A percentile compares a stretch with the other conserved stretches of the same genome.
These are phyloP conservation scores for Momotus momota DNA, from an alignment of 2,797 vertebrate species.

Conservation along the genomic window DNA sequence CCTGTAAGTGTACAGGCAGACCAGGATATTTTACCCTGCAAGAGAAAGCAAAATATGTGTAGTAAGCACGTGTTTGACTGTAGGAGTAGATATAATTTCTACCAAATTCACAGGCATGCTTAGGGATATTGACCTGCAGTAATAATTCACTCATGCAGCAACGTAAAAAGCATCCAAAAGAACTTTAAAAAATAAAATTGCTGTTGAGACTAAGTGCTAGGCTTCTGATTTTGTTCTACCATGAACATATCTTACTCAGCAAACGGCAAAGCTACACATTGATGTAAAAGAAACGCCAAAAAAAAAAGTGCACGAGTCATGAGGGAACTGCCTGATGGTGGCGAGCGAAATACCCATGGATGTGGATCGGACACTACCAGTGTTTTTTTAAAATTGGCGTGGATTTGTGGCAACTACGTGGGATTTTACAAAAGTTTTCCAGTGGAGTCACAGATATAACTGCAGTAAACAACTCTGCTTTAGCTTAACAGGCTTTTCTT, in stretches of 20 bases:
- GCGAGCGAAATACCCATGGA: neutral
- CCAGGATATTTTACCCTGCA: rapidly evolving
- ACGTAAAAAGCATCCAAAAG: neutral
- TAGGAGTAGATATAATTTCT: neutral
- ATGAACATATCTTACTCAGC: neutral
- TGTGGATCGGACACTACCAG: neutral
- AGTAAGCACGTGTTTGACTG: rapidly evolving
- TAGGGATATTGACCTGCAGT: neutral
- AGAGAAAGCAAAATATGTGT: neutral
- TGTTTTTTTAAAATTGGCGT: neutral
- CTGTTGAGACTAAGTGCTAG: neutral
- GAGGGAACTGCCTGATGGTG: neutral
- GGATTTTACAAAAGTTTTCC: neutral
- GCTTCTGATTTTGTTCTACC: neutral
- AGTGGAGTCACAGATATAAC: neutral
- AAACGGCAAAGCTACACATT: neutral
- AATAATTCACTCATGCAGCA: neutral
- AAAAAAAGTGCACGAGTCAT: neutral
- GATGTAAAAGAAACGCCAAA: neutral
- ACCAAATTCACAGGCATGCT: neutral
- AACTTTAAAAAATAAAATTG: neutral
- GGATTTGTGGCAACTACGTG: neutral
- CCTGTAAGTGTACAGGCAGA: neutral
- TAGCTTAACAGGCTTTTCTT: neutral
- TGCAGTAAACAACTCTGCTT: neutral